Percentiles rank a stretch among this genome's conserved stretches.
Conservation (phyloP, 1,140 invertebrate genomes). For the Octopus sinensis region DNA sequence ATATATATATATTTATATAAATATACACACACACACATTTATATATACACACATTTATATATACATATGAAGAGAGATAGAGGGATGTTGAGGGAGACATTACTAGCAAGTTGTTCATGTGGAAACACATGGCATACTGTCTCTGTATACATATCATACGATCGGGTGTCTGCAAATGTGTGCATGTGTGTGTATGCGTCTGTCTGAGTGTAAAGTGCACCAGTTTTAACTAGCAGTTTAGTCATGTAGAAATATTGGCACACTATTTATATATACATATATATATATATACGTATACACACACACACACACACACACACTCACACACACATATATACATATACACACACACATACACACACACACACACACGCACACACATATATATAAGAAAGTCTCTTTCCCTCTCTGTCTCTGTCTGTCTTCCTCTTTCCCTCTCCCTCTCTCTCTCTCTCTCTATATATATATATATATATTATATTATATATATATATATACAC, state of each 20-base stretch:
- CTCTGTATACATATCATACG: no score
- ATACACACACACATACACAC: background rate
- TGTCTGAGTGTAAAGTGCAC: no score
- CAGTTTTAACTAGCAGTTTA: no score
- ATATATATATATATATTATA: background rate
- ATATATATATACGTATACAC: conserved; percentile 8
- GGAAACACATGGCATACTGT: no score
- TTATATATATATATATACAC: background rate
- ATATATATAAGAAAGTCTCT: background rate
- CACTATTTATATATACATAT: background rate
- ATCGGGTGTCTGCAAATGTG: no score
- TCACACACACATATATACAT: conserved; percentile 11
- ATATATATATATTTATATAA: background rate
- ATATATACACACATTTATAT: background rate
- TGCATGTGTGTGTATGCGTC: no score
- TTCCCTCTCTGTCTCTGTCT: background rate
- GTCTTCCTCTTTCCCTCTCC: no score
- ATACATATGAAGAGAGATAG: background rate
- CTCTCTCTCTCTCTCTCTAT: background rate
- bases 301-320: conserved; percentile 15
- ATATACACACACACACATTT: background rate
- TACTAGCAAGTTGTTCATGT: no score
- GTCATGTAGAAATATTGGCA: no score
- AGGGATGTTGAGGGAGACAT: no score
- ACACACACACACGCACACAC: background rate